Percentiles rank a stretch among this genome's conserved stretches.
phyloP scores from a whole-genome alignment of 2,888 invertebrate genomes.

The Kuschelorhynchus macadamiae region DNA sequence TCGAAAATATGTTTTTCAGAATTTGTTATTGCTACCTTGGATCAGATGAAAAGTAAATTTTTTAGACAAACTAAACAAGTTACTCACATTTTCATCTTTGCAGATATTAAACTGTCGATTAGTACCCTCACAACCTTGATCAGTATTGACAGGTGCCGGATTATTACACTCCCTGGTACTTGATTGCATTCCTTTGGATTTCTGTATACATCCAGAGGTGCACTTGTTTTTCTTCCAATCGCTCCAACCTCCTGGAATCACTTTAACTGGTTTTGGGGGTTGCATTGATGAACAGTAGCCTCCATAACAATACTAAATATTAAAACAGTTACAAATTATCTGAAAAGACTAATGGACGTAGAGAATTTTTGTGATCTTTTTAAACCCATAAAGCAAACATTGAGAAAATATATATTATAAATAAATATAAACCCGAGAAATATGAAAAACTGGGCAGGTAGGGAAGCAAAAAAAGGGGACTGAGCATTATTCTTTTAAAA shows the following conservation, averaged over 20 bases:
- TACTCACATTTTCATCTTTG: slow-evolving; percentile 74
- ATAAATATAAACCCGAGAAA: too few species aligned
- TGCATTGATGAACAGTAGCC: slow-evolving; percentile 74
- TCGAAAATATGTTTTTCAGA: too few species aligned
- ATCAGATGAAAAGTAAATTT: too few species aligned
- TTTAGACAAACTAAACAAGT: too few species aligned
- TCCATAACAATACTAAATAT: slow-evolving; percentile 76
- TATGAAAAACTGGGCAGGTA: too few species aligned
- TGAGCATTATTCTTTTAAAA: too few species aligned
- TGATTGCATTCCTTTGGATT: slow-evolving; percentile 74
- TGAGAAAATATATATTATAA: too few species aligned
- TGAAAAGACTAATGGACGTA: background rate
- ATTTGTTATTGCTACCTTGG: too few species aligned
- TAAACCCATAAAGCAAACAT: too few species aligned
- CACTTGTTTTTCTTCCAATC: slow-evolving; percentile 77
- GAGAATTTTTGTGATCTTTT: too few species aligned
- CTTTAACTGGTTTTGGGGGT: slow-evolving; percentile 65
- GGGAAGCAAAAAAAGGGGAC: too few species aligned
- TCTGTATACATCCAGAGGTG: slow-evolving; percentile 77
- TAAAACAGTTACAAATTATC: background rate
- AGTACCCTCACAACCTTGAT: slow-evolving; percentile 75
- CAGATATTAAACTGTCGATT: slow-evolving; percentile 78
- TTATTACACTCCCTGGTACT: slow-evolving; percentile 74
- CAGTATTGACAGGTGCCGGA: slow-evolving; percentile 70
- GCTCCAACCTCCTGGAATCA: slow-evolving; percentile 74